phyloP scores from a whole-genome alignment of 2,888 invertebrate genomes.

The Rhimphoctona megacephalus region DNA sequence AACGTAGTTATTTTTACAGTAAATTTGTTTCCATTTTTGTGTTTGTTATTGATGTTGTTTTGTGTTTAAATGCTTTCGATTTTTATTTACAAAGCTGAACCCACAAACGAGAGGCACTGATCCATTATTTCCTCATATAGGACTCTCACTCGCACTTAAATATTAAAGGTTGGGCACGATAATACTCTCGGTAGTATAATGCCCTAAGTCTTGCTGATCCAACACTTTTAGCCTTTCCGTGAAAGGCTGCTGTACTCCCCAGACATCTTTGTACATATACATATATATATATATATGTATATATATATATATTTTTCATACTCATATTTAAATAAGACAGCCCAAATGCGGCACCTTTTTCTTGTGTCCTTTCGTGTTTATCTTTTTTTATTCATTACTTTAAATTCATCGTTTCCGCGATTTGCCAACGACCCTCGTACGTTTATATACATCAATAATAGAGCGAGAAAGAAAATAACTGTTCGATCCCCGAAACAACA shows the following conservation, averaged over 20 bases:
- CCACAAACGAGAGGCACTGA: slow-evolving; percentile 83
- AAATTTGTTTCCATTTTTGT: slow-evolving; percentile 23
- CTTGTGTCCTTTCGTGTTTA: slow-evolving; percentile 45
- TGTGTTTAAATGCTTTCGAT: slow-evolving; percentile 73
- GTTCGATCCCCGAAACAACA: slow-evolving; percentile 42
- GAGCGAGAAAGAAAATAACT: slow-evolving; percentile 15
- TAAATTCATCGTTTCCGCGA: slow-evolving; percentile 51
- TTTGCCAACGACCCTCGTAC: slow-evolving; percentile 61
- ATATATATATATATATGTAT: slow-evolving; percentile 73
- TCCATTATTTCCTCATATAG: slow-evolving; percentile 75
- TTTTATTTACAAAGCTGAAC: slow-evolving; percentile 84
- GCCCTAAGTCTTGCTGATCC: slow-evolving; percentile 85
- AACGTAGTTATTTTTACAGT: slow-evolving; percentile 82
- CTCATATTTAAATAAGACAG: slow-evolving; percentile 70
- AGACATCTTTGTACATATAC: slow-evolving; percentile 79
- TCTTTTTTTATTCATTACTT: neutral
- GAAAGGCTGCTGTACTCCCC: slow-evolving; percentile 82
- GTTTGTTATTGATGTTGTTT: slow-evolving; percentile 15
- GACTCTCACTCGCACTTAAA: slow-evolving; percentile 84
- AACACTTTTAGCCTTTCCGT: slow-evolving; percentile 82
- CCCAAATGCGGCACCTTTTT: slow-evolving; percentile 63
- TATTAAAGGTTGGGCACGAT: slow-evolving; percentile 85
- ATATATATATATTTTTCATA: slow-evolving; percentile 72
- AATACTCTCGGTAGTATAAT: slow-evolving; percentile 85
- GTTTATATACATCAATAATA: slow-evolving; percentile 45